Percentiles rank a stretch among this genome's conserved stretches.
phyloP scores from a whole-genome alignment of 2,797 vertebrate species.

The Smutsia gigantea region DNA sequence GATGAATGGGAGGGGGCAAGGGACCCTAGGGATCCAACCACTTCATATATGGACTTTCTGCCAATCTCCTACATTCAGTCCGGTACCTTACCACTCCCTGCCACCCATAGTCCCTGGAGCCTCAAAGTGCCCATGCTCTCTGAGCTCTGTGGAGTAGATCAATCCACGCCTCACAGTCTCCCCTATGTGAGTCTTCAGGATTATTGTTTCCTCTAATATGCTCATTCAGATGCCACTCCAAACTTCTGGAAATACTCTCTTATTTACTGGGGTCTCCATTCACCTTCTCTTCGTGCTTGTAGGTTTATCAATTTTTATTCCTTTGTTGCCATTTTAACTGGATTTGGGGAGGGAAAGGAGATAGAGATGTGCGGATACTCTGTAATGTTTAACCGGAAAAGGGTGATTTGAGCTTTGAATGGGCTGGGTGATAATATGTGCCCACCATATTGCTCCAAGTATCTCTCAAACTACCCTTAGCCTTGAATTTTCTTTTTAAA shows the following conservation, averaged over 20 bases:
- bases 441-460: background rate
- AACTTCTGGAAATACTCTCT: background rate
- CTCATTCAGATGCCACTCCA: background rate
- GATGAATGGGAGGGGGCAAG: too few relatives aligned
- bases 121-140: background rate
- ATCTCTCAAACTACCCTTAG: background rate
- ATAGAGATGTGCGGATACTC: background rate
- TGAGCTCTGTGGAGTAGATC: background rate
- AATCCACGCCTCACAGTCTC: background rate
- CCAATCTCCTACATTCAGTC: background rate
- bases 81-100: background rate
- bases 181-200: too few relatives aligned
- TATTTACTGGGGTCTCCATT: background rate
- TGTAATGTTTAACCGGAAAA: background rate
- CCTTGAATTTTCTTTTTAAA: background rate
- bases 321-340: background rate
- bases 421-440: background rate
- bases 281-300: background rate
- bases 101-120: fast-evolving
- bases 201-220: background rate
- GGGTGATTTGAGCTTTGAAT: background rate
- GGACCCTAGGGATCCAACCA: background rate
- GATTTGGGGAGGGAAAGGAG: background rate
- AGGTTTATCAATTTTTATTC: background rate
- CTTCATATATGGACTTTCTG: background rate